These are phyloP conservation scores for Saturnia pavonia DNA, from an alignment of 2,888 invertebrate genomes.

Conservation along the genomic window DNA sequence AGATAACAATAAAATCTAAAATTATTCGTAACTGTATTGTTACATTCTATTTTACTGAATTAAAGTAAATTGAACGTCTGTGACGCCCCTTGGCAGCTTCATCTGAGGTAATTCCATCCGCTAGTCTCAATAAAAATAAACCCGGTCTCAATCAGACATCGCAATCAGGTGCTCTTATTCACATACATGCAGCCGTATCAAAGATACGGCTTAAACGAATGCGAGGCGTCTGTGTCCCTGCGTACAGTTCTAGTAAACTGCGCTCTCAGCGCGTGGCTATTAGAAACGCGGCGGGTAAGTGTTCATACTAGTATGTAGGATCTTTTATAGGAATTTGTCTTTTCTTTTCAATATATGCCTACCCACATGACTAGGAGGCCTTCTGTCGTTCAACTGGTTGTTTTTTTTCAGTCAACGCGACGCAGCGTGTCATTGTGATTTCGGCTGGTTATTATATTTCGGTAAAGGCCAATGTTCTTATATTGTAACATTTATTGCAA, in stretches of 20 bases:
- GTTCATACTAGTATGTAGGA: too few relatives aligned
- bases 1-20: not conserved
- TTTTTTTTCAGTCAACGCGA: too few relatives aligned
- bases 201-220: constrained; percentile 31
- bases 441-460: not conserved
- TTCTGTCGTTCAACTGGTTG: too few relatives aligned
- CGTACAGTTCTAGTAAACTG: constrained; percentile 24
- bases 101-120: constrained; percentile 52
- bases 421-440: not conserved
- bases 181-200: constrained; percentile 38
- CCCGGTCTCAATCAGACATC: constrained; percentile 62
- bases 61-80: constrained; percentile 36
- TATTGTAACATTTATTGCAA: not conserved
- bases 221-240: constrained; percentile 6
- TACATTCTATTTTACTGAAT: not conserved
- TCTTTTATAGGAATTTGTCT: too few relatives aligned
- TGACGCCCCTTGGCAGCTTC: constrained; percentile 31
- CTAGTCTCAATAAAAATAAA: constrained; percentile 63
- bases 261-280: constrained; percentile 47
- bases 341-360: too few relatives aligned
- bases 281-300: constrained; percentile 31
- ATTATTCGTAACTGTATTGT: not conserved
- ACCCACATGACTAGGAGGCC: too few relatives aligned
- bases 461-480: not conserved
- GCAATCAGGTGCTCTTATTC: constrained; percentile 78